phyloP scores from a whole-genome alignment of 2,113 vertebrate species.

The Trogon melanurus region DNA sequence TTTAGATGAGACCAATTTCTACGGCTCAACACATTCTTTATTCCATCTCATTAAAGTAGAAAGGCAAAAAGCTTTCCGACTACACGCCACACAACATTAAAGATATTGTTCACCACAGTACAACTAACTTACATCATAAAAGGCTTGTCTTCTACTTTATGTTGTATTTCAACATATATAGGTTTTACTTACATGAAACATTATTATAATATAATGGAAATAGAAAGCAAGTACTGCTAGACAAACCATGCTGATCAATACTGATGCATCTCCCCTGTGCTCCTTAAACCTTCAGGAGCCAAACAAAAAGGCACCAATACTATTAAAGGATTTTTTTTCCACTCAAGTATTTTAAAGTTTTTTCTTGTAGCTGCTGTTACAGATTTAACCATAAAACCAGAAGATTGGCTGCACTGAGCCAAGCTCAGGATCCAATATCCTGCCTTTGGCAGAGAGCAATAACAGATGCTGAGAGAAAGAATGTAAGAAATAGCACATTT shows the following conservation, averaged over 20 bases:
- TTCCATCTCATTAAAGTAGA: background rate
- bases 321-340: background rate
- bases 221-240: background rate
- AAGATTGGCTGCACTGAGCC: constrained; percentile 2
- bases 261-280: background rate
- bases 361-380: background rate
- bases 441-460: constrained; percentile 32
- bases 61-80: background rate
- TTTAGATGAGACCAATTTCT: background rate
- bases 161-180: background rate
- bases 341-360: constrained; percentile 7
- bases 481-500: constrained; percentile 4
- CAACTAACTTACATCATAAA: background rate
- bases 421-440: constrained; percentile 49
- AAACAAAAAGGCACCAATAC: background rate
- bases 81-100: background rate
- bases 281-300: background rate
- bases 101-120: background rate
- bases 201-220: background rate
- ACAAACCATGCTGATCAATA: background rate
- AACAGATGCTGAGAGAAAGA: constrained; percentile 36
- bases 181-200: background rate
- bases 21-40: background rate
- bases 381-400: constrained; percentile 11
- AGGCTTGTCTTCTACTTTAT: background rate